Conservation (phyloP, 2,797 vertebrate species). For the Thamnophis elegans region DNA sequence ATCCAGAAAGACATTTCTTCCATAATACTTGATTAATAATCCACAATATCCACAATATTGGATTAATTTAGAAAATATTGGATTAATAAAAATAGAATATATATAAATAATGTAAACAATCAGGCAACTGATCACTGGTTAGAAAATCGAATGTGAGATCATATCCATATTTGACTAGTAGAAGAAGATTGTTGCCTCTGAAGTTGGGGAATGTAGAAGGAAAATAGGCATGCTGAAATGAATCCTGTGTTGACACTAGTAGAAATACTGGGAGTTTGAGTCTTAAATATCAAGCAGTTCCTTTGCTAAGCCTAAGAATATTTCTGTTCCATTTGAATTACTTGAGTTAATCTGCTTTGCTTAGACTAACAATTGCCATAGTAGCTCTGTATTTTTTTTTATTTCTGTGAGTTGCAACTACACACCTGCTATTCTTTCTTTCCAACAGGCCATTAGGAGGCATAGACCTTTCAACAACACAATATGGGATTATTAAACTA, state of each 20-base stretch:
- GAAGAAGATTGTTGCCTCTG: background rate
- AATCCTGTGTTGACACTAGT: background rate
- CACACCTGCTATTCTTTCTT: background rate
- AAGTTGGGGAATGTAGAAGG: background rate
- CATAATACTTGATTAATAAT: too few relatives aligned
- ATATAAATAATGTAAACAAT: background rate
- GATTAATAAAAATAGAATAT: background rate
- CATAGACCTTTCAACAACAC: background rate
- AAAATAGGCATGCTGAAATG: background rate
- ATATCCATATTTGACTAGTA: background rate
- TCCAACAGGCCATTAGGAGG: background rate
- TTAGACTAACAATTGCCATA: background rate
- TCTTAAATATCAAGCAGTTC: background rate
- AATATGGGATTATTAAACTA: background rate
- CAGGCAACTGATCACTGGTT: background rate
- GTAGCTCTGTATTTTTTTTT: background rate
- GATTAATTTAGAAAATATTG: background rate
- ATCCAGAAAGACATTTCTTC: too few relatives aligned
- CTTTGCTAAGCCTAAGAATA: background rate
- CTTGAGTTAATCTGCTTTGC: background rate
- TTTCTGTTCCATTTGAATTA: background rate
- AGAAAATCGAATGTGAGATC: background rate
- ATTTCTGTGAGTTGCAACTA: background rate
- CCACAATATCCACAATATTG: too few relatives aligned
- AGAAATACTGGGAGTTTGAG: background rate